Evolutionary conservation across 2,113 vertebrate genomes (phyloP), one percentile per base, ranked within the genome.

Genomic region (Uria aalge): DNA sequence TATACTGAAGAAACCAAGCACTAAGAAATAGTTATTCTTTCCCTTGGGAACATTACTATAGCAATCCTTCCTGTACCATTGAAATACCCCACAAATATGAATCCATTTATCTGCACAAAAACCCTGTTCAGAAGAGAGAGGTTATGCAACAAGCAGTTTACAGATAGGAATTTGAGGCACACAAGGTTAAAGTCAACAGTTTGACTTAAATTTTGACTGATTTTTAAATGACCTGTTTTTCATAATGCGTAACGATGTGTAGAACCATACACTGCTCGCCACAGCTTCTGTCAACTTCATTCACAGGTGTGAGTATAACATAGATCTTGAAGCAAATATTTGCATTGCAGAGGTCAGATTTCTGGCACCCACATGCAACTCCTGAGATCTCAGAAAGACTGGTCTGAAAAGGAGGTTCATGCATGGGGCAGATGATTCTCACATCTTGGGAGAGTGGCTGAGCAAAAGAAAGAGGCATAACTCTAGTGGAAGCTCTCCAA

Each of bases 191-290:
- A 88, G 22, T 45, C 45, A 73, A 83, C 40, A 88, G 27, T 45
- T 53, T 60, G 21, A 64, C 11, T 48, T 90, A 72, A 64, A 72
- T 94, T 92, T 71, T 62, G 34, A 73, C 55, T 66, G 32, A 83
- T 88, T 88, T 82, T 93, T 20, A 41, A 69, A 80, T 57, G 15
- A 83, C 20, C 8, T 68, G 3, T 3, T 92, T 85, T 94, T 74
- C 19, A 13, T 45, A 72, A 83, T 2, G 2, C 0, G 0, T 43
- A 90, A 72, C 9, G 75, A 75, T 1, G 0, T 1, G 0, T 41
- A 53, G 63, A 80, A 23, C 41, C 0, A 0, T 57, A 48, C 26
- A 20, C n/a, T 76, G 48, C 50, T 26, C 5, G 32, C 57, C 47
- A 80, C 50, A 80, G 45, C n/a, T 90, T 68, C 57, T 63, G 50